These are phyloP conservation scores for Plecturocebus donacophilus DNA, from an alignment of 2,113 vertebrate species.

Conservation along the genomic window DNA sequence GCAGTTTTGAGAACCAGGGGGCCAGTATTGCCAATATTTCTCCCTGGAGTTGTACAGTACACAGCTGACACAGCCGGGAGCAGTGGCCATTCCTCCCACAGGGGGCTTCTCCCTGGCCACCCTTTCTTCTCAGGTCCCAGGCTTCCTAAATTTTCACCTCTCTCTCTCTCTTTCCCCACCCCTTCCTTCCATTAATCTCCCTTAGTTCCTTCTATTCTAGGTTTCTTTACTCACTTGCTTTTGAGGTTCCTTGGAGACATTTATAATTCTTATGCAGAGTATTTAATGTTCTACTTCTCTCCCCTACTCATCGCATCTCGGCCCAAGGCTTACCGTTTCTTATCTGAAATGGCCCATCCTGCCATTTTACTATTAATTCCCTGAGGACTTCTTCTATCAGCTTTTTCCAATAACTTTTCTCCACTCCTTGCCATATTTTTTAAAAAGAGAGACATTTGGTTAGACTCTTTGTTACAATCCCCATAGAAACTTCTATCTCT, in stretches of 20 bases:
- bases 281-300: not conserved
- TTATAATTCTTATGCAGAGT: not conserved
- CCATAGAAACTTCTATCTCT: not conserved
- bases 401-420: not conserved
- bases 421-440: not conserved
- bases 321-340: not conserved
- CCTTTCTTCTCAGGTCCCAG: no score
- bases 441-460: not conserved
- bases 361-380: not conserved
- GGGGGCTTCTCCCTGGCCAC: not conserved
- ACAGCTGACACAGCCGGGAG: accelerated
- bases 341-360: not conserved
- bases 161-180: not conserved
- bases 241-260: not conserved
- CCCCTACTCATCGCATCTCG: not conserved
- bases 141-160: not conserved
- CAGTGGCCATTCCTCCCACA: no score
- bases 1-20: not conserved
- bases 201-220: not conserved
- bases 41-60: not conserved
- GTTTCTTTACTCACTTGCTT: not conserved
- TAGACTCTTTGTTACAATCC: not conserved
- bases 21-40: not conserved
- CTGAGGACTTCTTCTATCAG: not conserved
- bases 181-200: not conserved